Percentiles rank a stretch among this genome's conserved stretches.
These are phyloP conservation scores for Lophochroa leadbeateri DNA, from an alignment of 2,113 vertebrate genomes.

Conservation along the genomic window DNA sequence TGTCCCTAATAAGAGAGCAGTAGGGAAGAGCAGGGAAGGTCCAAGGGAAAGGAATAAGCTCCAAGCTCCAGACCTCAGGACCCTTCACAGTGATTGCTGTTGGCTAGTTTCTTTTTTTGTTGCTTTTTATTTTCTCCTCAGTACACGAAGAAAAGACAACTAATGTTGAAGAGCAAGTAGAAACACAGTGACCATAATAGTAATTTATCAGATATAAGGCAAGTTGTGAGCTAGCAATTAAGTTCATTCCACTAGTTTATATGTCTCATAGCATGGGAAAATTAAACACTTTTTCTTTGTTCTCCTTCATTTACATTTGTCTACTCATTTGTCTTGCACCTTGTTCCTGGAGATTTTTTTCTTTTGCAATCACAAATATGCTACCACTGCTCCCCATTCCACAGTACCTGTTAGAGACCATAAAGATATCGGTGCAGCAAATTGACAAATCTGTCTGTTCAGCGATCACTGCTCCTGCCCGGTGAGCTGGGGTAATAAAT, in stretches of 20 bases:
- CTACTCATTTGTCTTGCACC: neutral
- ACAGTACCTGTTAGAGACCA: neutral
- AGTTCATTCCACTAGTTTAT: neutral
- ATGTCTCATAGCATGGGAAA: neutral
- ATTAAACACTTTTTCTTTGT: neutral
- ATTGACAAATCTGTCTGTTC: constrained; percentile 44
- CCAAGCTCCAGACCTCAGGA: neutral
- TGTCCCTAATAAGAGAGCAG: neutral
- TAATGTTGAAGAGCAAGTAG: neutral
- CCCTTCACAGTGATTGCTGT: neutral
- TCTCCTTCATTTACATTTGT: neutral
- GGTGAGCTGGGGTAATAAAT: constrained; percentile 58
- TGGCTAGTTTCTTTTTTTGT: neutral
- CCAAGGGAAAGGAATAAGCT: neutral
- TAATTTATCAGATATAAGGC: neutral
- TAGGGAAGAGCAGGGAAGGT: neutral
- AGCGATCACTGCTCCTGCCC: constrained; percentile 42
- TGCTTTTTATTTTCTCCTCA: neutral
- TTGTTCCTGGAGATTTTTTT: neutral
- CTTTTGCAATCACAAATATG: neutral
- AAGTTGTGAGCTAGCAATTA: neutral
- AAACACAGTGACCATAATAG: neutral
- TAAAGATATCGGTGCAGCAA: constrained; percentile 45
- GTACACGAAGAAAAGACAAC: neutral
- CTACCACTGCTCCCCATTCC: neutral